These are phyloP conservation scores for Stenodema calcarata DNA, from an alignment of 2,888 invertebrate species.

Conservation along the genomic window DNA sequence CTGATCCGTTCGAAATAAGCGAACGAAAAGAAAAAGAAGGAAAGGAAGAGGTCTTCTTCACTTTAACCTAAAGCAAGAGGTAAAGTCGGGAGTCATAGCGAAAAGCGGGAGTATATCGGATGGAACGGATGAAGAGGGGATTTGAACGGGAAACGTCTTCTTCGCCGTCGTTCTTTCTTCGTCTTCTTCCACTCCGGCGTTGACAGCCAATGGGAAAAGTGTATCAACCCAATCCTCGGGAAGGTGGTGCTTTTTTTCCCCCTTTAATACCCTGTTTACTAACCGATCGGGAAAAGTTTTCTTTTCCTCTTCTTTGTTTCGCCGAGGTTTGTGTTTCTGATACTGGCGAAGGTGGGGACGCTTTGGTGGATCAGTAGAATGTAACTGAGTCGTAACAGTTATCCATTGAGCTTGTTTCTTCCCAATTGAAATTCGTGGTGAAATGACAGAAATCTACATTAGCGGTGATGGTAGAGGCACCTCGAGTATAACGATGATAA, in stretches of 20 bases:
- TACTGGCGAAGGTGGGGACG: no score
- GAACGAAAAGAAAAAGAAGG: background rate
- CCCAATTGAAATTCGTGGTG: no score
- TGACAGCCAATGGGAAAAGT: background rate
- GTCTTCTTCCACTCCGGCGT: background rate
- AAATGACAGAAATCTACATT: no score
- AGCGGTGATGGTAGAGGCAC: no score
- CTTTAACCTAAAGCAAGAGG: background rate
- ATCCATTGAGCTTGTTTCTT: no score
- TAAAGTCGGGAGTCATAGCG: background rate
- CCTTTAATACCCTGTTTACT: background rate
- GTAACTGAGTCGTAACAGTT: no score
- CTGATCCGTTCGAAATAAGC: background rate
- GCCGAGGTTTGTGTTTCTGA: background rate
- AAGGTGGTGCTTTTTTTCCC: background rate
- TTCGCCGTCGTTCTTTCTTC: background rate
- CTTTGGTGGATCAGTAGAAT: no score
- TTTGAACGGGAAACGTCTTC: background rate
- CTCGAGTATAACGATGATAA: no score
- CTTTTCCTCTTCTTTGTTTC: background rate
- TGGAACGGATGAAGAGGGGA: background rate
- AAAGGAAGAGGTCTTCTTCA: background rate
- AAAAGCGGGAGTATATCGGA: background rate
- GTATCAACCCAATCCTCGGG: background rate
- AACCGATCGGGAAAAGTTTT: background rate